These are phyloP conservation scores for Ramphastos sulfuratus DNA, from an alignment of 2,113 vertebrate species.

Conservation along the genomic window DNA sequence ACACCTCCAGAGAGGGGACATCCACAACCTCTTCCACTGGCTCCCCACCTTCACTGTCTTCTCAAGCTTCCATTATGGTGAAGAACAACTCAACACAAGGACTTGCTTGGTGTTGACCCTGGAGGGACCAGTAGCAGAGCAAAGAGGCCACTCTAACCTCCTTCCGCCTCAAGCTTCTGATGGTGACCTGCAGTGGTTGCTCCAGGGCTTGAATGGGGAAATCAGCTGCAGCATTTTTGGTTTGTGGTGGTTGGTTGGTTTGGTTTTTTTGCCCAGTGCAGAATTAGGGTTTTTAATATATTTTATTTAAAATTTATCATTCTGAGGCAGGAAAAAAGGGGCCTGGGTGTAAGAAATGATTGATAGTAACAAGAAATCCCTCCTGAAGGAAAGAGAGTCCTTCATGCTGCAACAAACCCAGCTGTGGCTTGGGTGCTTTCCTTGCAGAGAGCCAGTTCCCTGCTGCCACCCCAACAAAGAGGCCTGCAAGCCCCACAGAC, in stretches of 20 bases:
- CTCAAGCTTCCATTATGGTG: too few species aligned
- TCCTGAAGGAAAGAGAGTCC: background rate
- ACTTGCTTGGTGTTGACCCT: background rate
- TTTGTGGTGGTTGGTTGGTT: too few species aligned
- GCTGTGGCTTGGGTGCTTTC: background rate
- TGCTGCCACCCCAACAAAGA: conserved; percentile 71
- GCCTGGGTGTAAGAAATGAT: background rate
- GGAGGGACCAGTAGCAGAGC: background rate
- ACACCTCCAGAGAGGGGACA: too few species aligned
- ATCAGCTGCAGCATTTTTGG: background rate
- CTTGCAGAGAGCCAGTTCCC: conserved; percentile 70
- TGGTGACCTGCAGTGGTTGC: background rate
- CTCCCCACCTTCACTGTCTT: too few species aligned
- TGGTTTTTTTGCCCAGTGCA: background rate
- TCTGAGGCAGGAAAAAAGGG: background rate
- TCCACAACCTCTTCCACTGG: too few species aligned
- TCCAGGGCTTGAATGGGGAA: background rate
- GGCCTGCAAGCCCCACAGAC: conserved; percentile 42
- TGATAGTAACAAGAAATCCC: background rate
- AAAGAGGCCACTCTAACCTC: background rate
- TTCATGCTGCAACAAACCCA: background rate
- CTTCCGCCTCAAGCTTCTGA: background rate
- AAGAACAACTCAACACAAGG: background rate
- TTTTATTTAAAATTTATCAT: background rate
- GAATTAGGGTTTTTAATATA: too few species aligned